Evolutionary conservation across 2,797 vertebrate genomes (phyloP).

Genomic region (Poeciliopsis paucimaculata): DNA sequence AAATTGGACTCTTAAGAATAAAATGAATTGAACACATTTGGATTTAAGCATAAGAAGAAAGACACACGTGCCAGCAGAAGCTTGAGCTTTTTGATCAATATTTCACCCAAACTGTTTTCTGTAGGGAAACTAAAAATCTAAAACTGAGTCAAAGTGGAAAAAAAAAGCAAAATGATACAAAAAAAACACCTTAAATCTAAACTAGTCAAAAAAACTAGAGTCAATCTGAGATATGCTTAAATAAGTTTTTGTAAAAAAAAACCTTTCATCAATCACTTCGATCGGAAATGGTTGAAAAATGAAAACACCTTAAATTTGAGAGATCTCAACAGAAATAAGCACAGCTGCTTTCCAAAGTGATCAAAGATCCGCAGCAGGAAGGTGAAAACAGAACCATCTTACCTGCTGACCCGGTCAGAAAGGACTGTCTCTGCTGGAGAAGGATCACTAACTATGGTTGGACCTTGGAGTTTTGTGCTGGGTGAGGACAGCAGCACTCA

Average conservation of each 20-base stretch:
- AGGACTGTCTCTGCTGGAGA: conserved; percentile 35
- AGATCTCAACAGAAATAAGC: background rate
- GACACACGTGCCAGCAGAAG: background rate
- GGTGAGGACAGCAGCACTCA: conserved; percentile 1
- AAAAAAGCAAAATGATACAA: background rate
- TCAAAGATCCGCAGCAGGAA: conserved; percentile 2
- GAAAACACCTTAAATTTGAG: background rate
- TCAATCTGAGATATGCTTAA: background rate
- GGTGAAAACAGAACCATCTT: conserved; percentile 46
- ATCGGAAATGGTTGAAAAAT: background rate
- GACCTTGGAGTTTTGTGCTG: conserved; percentile 76
- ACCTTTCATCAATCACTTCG: background rate
- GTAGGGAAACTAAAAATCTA: background rate
- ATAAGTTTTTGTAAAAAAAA: background rate
- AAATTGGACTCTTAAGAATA: too few relatives aligned
- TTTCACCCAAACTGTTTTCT: conserved; percentile 29
- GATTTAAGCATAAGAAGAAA: background rate
- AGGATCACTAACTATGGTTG: conserved; percentile 58
- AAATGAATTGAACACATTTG: background rate
- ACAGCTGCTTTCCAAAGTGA: background rate
- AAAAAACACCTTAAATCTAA: background rate
- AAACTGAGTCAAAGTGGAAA: background rate
- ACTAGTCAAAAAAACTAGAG: background rate
- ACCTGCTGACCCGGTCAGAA: conserved; percentile 64
- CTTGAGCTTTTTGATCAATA: conserved; percentile 1